Base-by-base conservation (phyloP, 2,888 invertebrate genomes). In the Acheta domesticus region DNA sequence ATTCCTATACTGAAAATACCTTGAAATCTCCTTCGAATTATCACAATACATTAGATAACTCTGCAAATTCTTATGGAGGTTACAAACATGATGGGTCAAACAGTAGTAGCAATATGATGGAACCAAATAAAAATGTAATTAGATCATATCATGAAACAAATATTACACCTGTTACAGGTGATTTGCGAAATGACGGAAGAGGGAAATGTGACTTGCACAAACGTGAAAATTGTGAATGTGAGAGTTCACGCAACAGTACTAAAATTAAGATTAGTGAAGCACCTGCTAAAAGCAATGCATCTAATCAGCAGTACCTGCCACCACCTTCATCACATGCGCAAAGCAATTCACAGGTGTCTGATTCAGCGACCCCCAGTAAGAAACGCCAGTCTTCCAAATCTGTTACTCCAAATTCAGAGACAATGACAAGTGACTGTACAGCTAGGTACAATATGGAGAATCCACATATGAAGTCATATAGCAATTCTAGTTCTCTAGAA, bases 231-330 rank as follows among this genome's bases (percentile, higher is more conserved):
- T 76, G 48, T 76, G 76, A 79, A 21, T 76, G 76, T 48, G 79
- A 79, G n/a, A 76, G 73, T 48, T 79, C 79, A 62, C n/a, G 75
- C 50, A 79, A 76, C 48, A 79, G 79, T 48, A 75, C 62, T 79
- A 62, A 75, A 48, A 76, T 79, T 50, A 62, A 76, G 36, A 76
- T 75, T 11, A 78, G 49, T 48, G 74, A 83, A 48, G 84, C 85
- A 76, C 76, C 81, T 16, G 75, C 78, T 19, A 62, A 62, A 5
- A 62, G n/a, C 62, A 62, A n/a, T 62, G 62, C 62, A 8, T n/a
- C 62, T 62, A 62, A 14, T 62, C 62, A 62, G n/a, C 62, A 62
- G n/a, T 62, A 62, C n/a, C n/a, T 62, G 62, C 62, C 62, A 62
- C n/a, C 62, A 62, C 16, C 62, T 62, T 62, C 36, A 1, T 36